Conservation (phyloP, 1,140 invertebrate species). For the Eciton burchellii region DNA sequence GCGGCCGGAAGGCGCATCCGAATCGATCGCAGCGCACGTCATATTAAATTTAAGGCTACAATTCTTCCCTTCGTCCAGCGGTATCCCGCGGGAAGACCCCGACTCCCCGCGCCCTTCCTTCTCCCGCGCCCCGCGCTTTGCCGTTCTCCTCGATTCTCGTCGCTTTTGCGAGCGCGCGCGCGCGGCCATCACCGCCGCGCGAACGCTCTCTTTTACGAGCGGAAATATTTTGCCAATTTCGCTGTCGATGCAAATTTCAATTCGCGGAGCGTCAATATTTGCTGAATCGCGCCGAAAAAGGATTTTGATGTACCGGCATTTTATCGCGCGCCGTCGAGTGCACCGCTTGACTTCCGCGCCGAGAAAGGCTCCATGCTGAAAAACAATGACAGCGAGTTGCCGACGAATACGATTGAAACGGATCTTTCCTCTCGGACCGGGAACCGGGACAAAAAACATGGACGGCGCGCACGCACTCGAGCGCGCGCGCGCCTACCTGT, state of each 20-base stretch:
- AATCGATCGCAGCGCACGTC: conserved; percentile 60
- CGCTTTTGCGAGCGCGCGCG: neutral
- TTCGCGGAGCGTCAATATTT: conserved; percentile 74
- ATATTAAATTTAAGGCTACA: conserved; percentile 70
- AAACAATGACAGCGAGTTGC: conserved; percentile 50
- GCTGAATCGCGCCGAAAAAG: conserved; percentile 72
- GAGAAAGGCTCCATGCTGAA: conserved; percentile 55
- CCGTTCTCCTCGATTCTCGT: conserved; percentile 22
- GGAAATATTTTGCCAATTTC: conserved; percentile 76
- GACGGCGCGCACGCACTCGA: neutral
- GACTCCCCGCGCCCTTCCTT: conserved; percentile 52
- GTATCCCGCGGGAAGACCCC: conserved; percentile 61
- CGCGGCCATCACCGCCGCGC: conserved; percentile 4
- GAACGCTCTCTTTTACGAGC: conserved; percentile 69
- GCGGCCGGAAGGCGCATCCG: conserved; percentile 23
- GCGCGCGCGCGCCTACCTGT: neutral
- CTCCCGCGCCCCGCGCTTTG: neutral
- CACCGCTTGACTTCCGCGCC: conserved; percentile 49
- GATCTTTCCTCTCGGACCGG: conserved; percentile 8
- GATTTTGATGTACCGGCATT: conserved; percentile 73
- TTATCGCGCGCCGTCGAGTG: conserved; percentile 62
- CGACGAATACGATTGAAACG: conserved; percentile 18
- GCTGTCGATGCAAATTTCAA: conserved; percentile 74
- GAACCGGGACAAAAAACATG: conserved; percentile 22
- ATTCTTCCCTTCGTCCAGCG: conserved; percentile 60